Evolutionary conservation across 2,888 invertebrate species (phyloP), one percentile per base, ranked within the genome.

Genomic region (Andrena minutula): DNA sequence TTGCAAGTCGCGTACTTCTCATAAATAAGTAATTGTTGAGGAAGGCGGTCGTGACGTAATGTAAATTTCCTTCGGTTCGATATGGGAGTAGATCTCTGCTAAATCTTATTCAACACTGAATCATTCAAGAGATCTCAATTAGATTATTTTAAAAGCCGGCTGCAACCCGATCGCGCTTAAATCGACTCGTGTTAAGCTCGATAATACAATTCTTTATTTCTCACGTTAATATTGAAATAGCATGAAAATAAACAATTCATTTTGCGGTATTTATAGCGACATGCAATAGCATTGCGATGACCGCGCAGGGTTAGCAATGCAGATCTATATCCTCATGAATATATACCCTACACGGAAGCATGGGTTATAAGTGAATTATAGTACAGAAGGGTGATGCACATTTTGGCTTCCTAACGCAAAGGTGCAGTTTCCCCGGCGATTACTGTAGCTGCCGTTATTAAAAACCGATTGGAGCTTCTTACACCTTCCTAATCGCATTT

Each of bases 311-410:
- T 35, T 53, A 23, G 3, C 12, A 30, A 23, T 12, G 8, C 10
- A 23, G 47, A 61, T 76, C 20, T 35, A 32, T 47, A 56, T 47
- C 12, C 12, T 10, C 4, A 7, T 32, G 32, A 0, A 26, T 35
- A 23, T 69, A 28, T 32, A 20, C 16, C 10, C 28, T 23, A 30
- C 53, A 5, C 66, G 69, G 82, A 80, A 86, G 82, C 74, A 80
- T 81, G 75, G 81, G 73, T 84, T 86, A 86, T 89, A 89, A 89
- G 82, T 84, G 84, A 84, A 89, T 89, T 89, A 89, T 58, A 41
- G 56, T 75, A 28, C 30, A 20, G 53, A 79, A 65, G 65, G 63
- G 72, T 20, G 68, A 53, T 66, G 88, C 86, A 84, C 79, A 83
- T 79, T 79, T 75, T 75, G 88, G 88, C 88, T 88, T 88, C 88